Base-by-base conservation (phyloP, 1,140 invertebrate genomes). In the Temnothorax curvispinosus region DNA sequence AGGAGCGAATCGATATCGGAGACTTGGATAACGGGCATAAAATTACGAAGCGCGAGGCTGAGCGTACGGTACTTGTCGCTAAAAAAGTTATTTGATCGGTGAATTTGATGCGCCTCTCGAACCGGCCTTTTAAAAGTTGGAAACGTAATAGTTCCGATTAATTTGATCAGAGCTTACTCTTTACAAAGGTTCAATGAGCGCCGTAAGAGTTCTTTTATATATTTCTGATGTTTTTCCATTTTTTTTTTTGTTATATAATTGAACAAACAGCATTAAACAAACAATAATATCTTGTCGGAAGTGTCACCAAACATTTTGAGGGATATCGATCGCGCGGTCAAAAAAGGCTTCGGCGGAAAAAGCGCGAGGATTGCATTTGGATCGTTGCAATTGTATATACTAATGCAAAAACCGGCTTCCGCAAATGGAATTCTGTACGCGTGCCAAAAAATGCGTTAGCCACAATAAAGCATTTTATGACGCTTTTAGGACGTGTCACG, bases 1-100 rank as follows among this genome's bases (percentile, higher is more conserved):
- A 71, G 76, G 38, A 81, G 87, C 89, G 82, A 92, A 94, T 93
- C 92, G 91, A 89, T 92, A 89, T 91, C 89, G 82, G 65, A 78
- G 87, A 90, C 88, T 92, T 87, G 88, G 58, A 90, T 92, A 87
- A 92, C 92, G 87, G 76, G 88, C 60, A 77, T 87, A 67, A 84
- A 85, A 88, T 90, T 77, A 86, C 67, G 62, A 85, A 76, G 88
- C 86, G 71, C 65, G 77, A 91, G 69, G 11, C 87, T 78, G 86
- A 91, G 88, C 88, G 85, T 85, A 74, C 47, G n/a, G 41, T 64
- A 71, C n/a, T 86, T 76, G 62, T 71, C 64, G 9, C 21, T 41
- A 21, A 7, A 84, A 60, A 18, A 11, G 18, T 62, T 58, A 35
- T 35, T 77, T 44, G 58, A 27, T 47, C 2, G 44, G 3, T 65